Evolutionary conservation across 2,113 vertebrate genomes (phyloP), one percentile per base, ranked within the genome.

Genomic region (Stictonetta naevosa): DNA sequence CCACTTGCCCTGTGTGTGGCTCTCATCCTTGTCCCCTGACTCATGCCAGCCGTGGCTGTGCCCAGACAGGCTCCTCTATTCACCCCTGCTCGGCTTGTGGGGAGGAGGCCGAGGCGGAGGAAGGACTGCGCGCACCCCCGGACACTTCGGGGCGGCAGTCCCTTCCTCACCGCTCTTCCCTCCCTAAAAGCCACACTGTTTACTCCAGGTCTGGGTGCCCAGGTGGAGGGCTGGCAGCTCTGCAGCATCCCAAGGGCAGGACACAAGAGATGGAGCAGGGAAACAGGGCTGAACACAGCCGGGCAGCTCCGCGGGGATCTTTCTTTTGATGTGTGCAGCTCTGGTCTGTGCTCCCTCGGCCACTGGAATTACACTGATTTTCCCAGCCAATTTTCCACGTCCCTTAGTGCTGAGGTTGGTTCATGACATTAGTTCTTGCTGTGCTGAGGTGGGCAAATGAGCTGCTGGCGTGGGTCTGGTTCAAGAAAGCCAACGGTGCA

Each of bases 301-400:
- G 64, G 95, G 20, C 28, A 52, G 44, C 55, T 23, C 2, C 2
- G 44, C 59, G 31, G 71, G 66, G 83, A 64, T 79, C 92, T 92
- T 88, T 44, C 86, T 95, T 95, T 72, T 91, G 67, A 62, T 92
- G 93, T 84, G 59, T 93, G 68, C 84, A 95, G 91, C 3, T 0
- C 46, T 40, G 17, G 7, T 88, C 90, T 55, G 0, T 1, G 13
- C 56, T 86, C 53, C 62, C 6, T 28, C 17, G 2, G 56, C 44
- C 1, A 1, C 92, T 86, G 90, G 69, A 94, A 87, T 94, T 93
- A 86, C 38, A n/a, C 77, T 0, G 1, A 46, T 68, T 59, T 25
- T 75, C 88, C 84, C 40, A 80, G 93, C 92, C 93, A 94, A 72
- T 86, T 96, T 97, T 95, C 90, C 83, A 0, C 31, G 38, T 87